These are phyloP conservation scores for Drosophila pandora DNA, from an alignment of 1,140 invertebrate species.

Conservation along the genomic window DNA sequence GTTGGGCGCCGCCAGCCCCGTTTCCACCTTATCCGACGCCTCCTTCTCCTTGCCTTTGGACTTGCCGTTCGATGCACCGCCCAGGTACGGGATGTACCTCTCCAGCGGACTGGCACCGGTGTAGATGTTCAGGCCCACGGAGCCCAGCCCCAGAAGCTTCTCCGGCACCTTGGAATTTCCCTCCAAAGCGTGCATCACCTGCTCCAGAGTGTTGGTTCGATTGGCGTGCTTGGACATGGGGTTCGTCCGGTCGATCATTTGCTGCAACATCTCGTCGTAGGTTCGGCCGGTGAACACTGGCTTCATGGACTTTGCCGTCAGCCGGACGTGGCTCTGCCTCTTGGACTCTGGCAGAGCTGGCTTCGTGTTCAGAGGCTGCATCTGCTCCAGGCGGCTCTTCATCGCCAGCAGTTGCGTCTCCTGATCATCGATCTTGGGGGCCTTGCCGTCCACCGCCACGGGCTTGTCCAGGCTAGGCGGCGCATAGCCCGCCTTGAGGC, in stretches of 20 bases:
- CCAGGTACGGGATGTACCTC: neutral
- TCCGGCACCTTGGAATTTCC: neutral
- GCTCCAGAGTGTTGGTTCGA: neutral
- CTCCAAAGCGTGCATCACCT: neutral
- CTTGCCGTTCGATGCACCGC: neutral
- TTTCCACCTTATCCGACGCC: neutral
- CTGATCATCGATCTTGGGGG: neutral
- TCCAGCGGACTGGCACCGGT: neutral
- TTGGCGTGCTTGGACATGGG: neutral
- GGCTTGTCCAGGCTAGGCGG: conserved; percentile 20
- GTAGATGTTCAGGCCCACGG: neutral
- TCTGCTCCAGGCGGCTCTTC: conserved; percentile 9
- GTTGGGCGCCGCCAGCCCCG: conserved; percentile 30
- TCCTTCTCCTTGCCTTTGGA: neutral
- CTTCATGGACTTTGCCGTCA: neutral
- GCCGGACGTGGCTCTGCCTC: neutral
- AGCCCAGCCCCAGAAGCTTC: neutral
- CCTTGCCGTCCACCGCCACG: neutral
- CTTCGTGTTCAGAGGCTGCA: neutral
- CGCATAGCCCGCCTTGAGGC: neutral
- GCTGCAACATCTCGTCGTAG: conserved; percentile 30
- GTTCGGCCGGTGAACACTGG: neutral
- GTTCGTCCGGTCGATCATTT: conserved; percentile 38
- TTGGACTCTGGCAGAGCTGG: neutral
- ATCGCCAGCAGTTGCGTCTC: conserved; percentile 8